A percentile compares a stretch with the other conserved stretches of the same genome.
phyloP scores from a whole-genome alignment of 2,888 invertebrate genomes.

The Noctua comes region DNA sequence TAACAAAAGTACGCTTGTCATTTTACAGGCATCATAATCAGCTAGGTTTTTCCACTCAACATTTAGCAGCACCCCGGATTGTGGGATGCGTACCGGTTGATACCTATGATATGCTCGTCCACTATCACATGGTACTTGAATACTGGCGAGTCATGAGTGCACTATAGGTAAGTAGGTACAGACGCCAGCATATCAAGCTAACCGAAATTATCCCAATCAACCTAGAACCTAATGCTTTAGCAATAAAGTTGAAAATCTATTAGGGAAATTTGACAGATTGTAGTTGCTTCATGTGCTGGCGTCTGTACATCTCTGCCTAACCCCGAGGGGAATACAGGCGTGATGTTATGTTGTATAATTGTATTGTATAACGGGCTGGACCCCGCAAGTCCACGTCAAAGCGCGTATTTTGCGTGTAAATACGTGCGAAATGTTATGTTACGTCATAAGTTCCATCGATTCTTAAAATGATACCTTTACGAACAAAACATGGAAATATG shows the following conservation, averaged over 20 bases:
- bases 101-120: neutral
- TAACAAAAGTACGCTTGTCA: neutral
- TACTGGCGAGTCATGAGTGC: neutral
- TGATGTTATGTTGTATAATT: neutral
- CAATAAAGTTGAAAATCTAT: too few species aligned
- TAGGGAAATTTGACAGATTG: too few species aligned
- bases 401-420: too few species aligned
- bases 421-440: neutral
- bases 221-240: too few species aligned
- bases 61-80: neutral
- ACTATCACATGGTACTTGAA: neutral
- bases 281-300: too few species aligned
- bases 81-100: neutral
- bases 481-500: neutral
- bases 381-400: too few species aligned
- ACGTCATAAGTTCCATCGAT: neutral
- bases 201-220: too few species aligned
- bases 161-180: too few species aligned
- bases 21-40: neutral
- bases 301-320: neutral
- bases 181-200: too few species aligned
- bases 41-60: neutral
- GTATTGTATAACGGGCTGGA: too few species aligned
- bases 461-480: neutral
- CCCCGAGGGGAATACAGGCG: neutral